These are phyloP conservation scores for Ceratina calcarata DNA, from an alignment of 1,140 invertebrate genomes.

Conservation along the genomic window DNA sequence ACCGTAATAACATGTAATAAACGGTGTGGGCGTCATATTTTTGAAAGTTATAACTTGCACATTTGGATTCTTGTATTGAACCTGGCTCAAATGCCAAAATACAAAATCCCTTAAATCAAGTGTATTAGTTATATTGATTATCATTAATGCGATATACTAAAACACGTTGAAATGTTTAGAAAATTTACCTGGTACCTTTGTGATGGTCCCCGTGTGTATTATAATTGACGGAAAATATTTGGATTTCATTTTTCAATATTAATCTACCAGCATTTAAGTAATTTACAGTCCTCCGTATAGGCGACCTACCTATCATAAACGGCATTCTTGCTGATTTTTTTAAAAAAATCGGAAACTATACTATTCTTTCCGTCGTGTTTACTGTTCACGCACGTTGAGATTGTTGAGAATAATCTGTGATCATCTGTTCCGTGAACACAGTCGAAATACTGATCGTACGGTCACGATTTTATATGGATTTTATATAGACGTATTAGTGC, in stretches of 20 bases:
- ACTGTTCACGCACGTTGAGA: too few relatives aligned
- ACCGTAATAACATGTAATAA: slow-evolving; percentile 94
- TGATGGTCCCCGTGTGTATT: slow-evolving; percentile 87
- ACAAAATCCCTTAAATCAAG: slow-evolving; percentile 88
- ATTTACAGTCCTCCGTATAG: slow-evolving; percentile 92
- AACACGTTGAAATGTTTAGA: slow-evolving; percentile 13
- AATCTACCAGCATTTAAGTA: slow-evolving; percentile 92
- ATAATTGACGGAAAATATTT: slow-evolving; percentile 93
- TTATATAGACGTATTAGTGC: too few relatives aligned
- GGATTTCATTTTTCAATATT: slow-evolving; percentile 90
- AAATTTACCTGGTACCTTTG: slow-evolving; percentile 84
- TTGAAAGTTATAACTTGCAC: slow-evolving; percentile 94
- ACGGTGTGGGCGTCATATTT: slow-evolving; percentile 95
- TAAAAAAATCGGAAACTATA: background rate
- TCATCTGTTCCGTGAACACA: background rate
- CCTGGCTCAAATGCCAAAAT: slow-evolving; percentile 95
- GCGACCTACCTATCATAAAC: slow-evolving; percentile 95
- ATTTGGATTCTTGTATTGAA: slow-evolving; percentile 96
- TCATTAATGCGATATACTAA: background rate
- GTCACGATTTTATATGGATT: background rate
- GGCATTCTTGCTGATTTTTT: slow-evolving; percentile 85
- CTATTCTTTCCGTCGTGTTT: background rate
- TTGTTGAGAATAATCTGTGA: background rate
- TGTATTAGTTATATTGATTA: background rate
- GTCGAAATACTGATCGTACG: background rate